Base-by-base conservation (phyloP, 2,888 invertebrate genomes). In the Alentia gelatinosa region DNA sequence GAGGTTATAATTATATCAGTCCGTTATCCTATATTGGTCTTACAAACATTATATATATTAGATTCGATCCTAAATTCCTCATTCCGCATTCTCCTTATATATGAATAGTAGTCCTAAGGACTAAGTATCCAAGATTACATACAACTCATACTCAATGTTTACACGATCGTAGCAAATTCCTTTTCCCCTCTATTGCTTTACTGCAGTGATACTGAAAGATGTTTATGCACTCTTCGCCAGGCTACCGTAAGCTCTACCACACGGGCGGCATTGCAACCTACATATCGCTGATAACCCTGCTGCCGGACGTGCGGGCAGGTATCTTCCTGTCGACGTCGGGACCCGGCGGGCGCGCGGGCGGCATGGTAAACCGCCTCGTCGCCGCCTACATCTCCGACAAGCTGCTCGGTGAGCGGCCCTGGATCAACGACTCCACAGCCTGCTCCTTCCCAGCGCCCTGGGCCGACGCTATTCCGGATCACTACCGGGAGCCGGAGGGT, bases 381-480 rank as follows among this genome's bases (percentile, higher is more conserved):
- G 19, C 79, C 15, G 26, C 42, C 63, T 93, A 91, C 90, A 89
- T 93, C 39, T 90, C 91, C 7, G 94, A 94, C 90, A 84, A 92
- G 23, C 26, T 93, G 12, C 47, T 93, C 26, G 92, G 91, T 0
- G 91, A 92, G 75, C 47, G 91, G 26, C 92, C 93, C 19, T 94
- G 94, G 94, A 68, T 94, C 30, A 93, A 94, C 86, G 91, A 90
- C 12, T 91, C 93, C 15, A 93, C 93, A 0, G 89, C 92, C 7
- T 94, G 94, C 75, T 90, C 92, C 9, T 94, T 91, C 88, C 94
- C 94, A 1, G 86, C 90, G 15, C 92, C 91, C 4, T 92, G 92
- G 92, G 23, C 33, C 40, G 19, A 89, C 1, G 79, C 33, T 1
- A 56, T 33, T 19, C 35, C 9, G 42, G 84, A 19, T 9, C 3